Conservation (phyloP, 1,140 invertebrate genomes). For the Dysdera silvatica region DNA sequence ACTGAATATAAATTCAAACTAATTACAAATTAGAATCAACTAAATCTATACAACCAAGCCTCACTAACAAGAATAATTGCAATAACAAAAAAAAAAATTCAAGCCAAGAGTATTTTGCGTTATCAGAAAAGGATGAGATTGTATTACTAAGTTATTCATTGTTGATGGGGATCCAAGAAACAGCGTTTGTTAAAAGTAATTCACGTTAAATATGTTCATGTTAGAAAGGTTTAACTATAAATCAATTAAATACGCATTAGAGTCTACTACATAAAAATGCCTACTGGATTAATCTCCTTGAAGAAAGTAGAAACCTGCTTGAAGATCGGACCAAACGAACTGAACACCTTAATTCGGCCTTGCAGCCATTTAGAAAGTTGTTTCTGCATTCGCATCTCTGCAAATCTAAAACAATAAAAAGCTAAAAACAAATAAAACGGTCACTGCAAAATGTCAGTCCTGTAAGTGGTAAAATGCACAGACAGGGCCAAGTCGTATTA, state of each 20-base stretch:
- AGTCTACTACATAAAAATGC: neutral
- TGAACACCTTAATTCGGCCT: conserved; percentile 26
- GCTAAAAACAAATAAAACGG: too few species aligned
- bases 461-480: neutral
- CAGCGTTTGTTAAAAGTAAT: neutral
- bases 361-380: conserved; percentile 34
- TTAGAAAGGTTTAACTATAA: neutral
- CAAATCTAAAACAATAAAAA: conserved; percentile 17
- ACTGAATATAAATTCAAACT: too few species aligned
- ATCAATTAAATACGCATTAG: neutral
- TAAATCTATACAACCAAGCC: too few species aligned
- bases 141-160: neutral
- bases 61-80: too few species aligned
- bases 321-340: conserved; percentile 24
- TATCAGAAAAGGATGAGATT: conserved; percentile 9
- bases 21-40: too few species aligned
- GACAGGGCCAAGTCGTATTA: neutral
- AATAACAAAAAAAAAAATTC: neutral
- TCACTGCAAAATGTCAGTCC: too few species aligned
- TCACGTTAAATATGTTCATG: neutral
- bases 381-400: conserved; percentile 22
- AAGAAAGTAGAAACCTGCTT: conserved; percentile 24
- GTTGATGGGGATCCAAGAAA: neutral
- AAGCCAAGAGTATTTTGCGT: conserved; percentile 6
- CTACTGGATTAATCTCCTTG: conserved; percentile 16